Evolutionary conservation across 2,113 vertebrate species (phyloP).

Genomic region (Oryzias curvinotus): DNA sequence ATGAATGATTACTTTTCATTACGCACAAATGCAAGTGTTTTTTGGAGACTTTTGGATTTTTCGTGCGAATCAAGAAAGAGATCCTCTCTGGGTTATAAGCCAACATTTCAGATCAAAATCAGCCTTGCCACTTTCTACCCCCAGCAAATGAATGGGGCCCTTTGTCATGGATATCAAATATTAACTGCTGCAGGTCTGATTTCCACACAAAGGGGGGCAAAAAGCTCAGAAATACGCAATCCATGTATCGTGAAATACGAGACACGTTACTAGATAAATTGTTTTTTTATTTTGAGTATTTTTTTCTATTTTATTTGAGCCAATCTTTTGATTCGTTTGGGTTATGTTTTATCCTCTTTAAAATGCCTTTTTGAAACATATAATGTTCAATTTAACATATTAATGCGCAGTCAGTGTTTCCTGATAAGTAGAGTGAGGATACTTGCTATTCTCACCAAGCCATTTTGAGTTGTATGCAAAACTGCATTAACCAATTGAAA

Average conservation of each 20-base stretch:
- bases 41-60: too few relatives aligned
- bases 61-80: too few relatives aligned
- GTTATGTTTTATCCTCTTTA: too few relatives aligned
- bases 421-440: too few relatives aligned
- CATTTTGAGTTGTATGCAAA: too few relatives aligned
- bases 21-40: too few relatives aligned
- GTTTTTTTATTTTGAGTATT: conserved; percentile 39
- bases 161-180: conserved; percentile 76
- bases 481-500: conserved; percentile 5
- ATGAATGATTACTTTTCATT: too few relatives aligned
- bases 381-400: background rate
- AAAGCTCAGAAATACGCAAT: conserved; percentile 50
- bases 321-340: too few relatives aligned
- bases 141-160: conserved; percentile 34
- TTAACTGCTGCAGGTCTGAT: conserved; percentile 61
- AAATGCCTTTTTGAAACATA: too few relatives aligned
- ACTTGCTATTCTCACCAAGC: too few relatives aligned
- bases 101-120: conserved; percentile 31
- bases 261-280: conserved; percentile 49
- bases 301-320: conserved; percentile 27
- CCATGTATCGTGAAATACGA: conserved; percentile 57
- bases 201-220: conserved; percentile 46
- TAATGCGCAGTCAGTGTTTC: too few relatives aligned
- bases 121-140: conserved; percentile 3
- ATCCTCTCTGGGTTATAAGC: conserved; percentile 6